These are phyloP conservation scores for Eupithecia centaureata DNA, from an alignment of 2,888 invertebrate species.

Conservation along the genomic window DNA sequence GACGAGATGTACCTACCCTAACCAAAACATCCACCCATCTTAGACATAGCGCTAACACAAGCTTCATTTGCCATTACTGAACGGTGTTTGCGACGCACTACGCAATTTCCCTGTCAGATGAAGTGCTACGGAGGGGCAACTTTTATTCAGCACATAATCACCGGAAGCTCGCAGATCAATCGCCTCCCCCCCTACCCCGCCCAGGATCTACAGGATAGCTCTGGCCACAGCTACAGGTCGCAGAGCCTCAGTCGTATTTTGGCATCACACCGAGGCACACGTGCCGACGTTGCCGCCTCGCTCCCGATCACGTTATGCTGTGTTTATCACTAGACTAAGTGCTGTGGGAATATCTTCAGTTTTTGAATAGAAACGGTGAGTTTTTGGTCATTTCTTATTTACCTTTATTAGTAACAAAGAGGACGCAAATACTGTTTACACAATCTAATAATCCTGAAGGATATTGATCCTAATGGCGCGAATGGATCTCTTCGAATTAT, in stretches of 20 bases:
- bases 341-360: slow-evolving; percentile 49
- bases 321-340: slow-evolving; percentile 62
- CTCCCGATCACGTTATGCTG: slow-evolving; percentile 67
- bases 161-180: slow-evolving; percentile 78
- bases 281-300: slow-evolving; percentile 47
- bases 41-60: not conserved
- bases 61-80: slow-evolving; percentile 2
- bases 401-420: not conserved
- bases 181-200: slow-evolving; percentile 59
- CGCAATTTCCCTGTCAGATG: slow-evolving; percentile 34
- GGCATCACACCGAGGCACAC: slow-evolving; percentile 56
- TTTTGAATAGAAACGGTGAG: slow-evolving; percentile 59
- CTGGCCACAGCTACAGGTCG: slow-evolving; percentile 47
- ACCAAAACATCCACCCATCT: not conserved
- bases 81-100: slow-evolving; percentile 23
- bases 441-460: not conserved
- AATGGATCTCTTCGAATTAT: not conserved
- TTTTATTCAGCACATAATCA: slow-evolving; percentile 70
- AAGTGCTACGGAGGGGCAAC: slow-evolving; percentile 52
- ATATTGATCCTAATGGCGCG: not conserved
- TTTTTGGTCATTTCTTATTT: slow-evolving; percentile 19
- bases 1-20: no score
- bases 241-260: slow-evolving; percentile 62
- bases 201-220: slow-evolving; percentile 61
- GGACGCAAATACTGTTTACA: not conserved